Percentiles rank a stretch among this genome's conserved stretches.
Evolutionary conservation across 2,113 vertebrate genomes (phyloP).

Genomic region (Scomber japonicus): DNA sequence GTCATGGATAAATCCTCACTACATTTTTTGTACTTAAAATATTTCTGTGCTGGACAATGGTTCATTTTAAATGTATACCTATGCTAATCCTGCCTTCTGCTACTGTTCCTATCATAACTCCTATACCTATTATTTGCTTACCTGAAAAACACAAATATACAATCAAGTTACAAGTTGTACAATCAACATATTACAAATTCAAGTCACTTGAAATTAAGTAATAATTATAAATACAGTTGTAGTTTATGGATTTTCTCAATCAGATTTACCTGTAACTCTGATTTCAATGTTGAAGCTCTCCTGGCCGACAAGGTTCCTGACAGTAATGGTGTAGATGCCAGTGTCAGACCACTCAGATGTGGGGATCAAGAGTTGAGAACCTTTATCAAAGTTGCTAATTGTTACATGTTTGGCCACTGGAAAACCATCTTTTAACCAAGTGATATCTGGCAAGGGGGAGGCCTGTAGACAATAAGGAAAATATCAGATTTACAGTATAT

Average conservation of each 20-base stretch:
- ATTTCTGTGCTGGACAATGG: no score
- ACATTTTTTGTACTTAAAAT: no score
- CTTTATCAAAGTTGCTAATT: constrained; percentile 81
- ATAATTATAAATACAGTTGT: no score
- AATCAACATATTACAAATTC: no score
- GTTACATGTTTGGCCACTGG: constrained; percentile 82
- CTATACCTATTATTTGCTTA: no score
- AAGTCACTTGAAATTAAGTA: no score
- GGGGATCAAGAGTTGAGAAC: constrained; percentile 88
- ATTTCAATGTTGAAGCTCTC: constrained; percentile 86
- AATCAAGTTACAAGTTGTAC: no score
- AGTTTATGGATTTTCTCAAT: not conserved
- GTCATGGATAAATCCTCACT: no score
- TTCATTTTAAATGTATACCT: no score
- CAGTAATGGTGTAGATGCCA: constrained; percentile 85
- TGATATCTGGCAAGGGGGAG: constrained; percentile 86
- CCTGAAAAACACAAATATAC: no score
- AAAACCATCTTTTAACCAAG: constrained; percentile 89
- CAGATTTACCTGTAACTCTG: constrained; percentile 88
- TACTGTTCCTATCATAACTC: no score
- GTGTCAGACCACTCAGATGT: constrained; percentile 85
- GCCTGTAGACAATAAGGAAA: constrained; percentile 78
- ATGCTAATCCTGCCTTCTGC: no score
- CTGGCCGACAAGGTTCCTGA: constrained; percentile 84
- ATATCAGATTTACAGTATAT: not conserved